Evolutionary conservation across 2,888 invertebrate species (phyloP).

Genomic region (Lydus trimaculatus): DNA sequence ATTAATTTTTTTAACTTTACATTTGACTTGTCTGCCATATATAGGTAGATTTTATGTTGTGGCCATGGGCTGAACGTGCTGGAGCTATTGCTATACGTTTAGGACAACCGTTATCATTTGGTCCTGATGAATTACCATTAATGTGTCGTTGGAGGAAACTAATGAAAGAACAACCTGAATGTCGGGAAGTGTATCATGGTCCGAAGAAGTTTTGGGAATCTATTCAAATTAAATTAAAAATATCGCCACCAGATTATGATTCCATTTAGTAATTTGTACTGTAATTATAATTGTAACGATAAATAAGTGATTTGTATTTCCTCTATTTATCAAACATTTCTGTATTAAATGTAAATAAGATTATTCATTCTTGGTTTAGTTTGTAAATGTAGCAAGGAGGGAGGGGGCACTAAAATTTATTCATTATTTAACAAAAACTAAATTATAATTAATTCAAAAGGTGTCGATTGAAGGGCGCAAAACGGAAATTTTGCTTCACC

Average conservation of each 20-base stretch:
- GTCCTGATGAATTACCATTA: slow-evolving; percentile 34
- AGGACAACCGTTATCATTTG: slow-evolving; percentile 40
- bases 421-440: too few species aligned
- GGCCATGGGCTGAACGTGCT: slow-evolving; percentile 50
- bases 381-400: too few species aligned
- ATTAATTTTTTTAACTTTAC: not conserved
- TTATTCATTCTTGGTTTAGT: too few species aligned
- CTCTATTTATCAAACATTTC: too few species aligned
- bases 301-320: slow-evolving; percentile 5
- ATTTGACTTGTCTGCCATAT: not conserved
- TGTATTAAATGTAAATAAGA: too few species aligned
- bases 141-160: slow-evolving; percentile 45
- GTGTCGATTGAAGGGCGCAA: too few species aligned
- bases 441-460: too few species aligned
- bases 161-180: slow-evolving; percentile 41
- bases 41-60: slow-evolving; percentile 50
- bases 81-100: slow-evolving; percentile 38
- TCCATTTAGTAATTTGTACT: slow-evolving; percentile 12
- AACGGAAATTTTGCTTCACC: too few species aligned
- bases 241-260: slow-evolving; percentile 44
- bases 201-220: slow-evolving; percentile 46
- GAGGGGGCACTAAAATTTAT: too few species aligned
- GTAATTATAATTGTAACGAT: not conserved
- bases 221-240: slow-evolving; percentile 39
- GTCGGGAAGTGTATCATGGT: slow-evolving; percentile 41